Evolutionary conservation across 2,113 vertebrate species (phyloP).

Genomic region (Semicossyphus pulcher): DNA sequence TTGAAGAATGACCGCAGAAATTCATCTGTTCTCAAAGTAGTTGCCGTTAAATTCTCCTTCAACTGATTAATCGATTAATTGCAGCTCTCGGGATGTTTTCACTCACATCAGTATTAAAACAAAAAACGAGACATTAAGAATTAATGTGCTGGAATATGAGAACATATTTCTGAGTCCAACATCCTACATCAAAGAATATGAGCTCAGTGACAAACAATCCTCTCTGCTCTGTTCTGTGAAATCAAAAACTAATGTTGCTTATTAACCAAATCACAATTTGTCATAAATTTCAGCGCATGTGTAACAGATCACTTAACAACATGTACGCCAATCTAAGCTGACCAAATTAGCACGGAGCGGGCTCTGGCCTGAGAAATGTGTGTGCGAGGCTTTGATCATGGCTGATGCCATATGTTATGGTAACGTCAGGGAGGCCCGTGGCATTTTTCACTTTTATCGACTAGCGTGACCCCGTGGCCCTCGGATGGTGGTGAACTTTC

Average conservation of each 20-base stretch:
- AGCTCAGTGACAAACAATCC: slow-evolving; percentile 16
- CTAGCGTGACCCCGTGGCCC: slow-evolving; percentile 68
- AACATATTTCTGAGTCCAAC: no score
- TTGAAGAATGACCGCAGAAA: no score
- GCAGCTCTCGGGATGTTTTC: no score
- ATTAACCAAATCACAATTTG: slow-evolving; percentile 79
- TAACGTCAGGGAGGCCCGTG: slow-evolving; percentile 62
- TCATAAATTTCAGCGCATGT: slow-evolving; percentile 80
- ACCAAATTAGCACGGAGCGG: slow-evolving; percentile 73
- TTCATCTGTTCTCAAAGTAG: no score
- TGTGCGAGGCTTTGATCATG: slow-evolving; percentile 72
- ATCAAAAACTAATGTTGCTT: slow-evolving; percentile 48
- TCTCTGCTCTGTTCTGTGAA: not conserved
- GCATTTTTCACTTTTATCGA: slow-evolving; percentile 84
- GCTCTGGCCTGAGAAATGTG: slow-evolving; percentile 53
- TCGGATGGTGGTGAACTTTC: slow-evolving; percentile 76
- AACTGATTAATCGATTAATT: no score
- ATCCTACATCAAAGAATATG: no score
- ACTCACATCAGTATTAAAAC: no score
- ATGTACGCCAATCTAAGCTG: slow-evolving; percentile 65
- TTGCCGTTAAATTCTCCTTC: no score
- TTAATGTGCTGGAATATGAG: no score
- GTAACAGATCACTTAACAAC: slow-evolving; percentile 75
- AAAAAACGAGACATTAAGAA: no score
- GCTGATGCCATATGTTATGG: slow-evolving; percentile 79